phyloP scores from a whole-genome alignment of 2,888 invertebrate species.

The Zaprionus bogoriensis region DNA sequence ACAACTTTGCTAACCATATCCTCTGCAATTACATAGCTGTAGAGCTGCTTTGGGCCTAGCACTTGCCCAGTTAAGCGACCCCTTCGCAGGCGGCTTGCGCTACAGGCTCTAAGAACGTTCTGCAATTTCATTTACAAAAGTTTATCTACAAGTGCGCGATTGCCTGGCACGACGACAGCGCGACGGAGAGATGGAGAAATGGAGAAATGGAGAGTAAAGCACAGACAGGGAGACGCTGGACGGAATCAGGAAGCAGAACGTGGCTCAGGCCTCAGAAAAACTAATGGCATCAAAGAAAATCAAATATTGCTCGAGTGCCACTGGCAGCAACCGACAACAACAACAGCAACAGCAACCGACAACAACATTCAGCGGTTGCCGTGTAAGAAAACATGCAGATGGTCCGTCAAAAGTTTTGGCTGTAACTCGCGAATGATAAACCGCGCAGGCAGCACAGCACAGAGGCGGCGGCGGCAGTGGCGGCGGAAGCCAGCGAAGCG shows the following conservation, averaged over 20 bases:
- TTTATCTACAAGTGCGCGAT: slow-evolving; percentile 71
- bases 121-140: slow-evolving; percentile 77
- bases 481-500: not conserved
- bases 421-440: slow-evolving; percentile 69
- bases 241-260: slow-evolving; percentile 14
- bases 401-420: slow-evolving; percentile 66
- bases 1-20: too few species aligned
- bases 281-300: slow-evolving; percentile 78
- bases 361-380: slow-evolving; percentile 38
- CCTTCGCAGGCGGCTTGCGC: not conserved
- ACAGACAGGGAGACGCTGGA: not conserved
- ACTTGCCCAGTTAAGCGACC: too few species aligned
- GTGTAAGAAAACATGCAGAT: slow-evolving; percentile 71
- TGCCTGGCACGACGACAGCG: slow-evolving; percentile 26
- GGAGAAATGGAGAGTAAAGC: not conserved
- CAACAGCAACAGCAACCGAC: slow-evolving; percentile 28
- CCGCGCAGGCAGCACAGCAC: slow-evolving; percentile 39
- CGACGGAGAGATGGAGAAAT: not conserved
- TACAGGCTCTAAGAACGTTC: slow-evolving; percentile 45
- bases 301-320: slow-evolving; percentile 77
- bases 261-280: slow-evolving; percentile 45
- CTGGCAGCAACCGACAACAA: slow-evolving; percentile 59
- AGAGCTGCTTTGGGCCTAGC: too few species aligned
- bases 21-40: too few species aligned
- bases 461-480: not conserved